phyloP scores from a whole-genome alignment of 2,113 vertebrate genomes.

The Neogale vison region DNA sequence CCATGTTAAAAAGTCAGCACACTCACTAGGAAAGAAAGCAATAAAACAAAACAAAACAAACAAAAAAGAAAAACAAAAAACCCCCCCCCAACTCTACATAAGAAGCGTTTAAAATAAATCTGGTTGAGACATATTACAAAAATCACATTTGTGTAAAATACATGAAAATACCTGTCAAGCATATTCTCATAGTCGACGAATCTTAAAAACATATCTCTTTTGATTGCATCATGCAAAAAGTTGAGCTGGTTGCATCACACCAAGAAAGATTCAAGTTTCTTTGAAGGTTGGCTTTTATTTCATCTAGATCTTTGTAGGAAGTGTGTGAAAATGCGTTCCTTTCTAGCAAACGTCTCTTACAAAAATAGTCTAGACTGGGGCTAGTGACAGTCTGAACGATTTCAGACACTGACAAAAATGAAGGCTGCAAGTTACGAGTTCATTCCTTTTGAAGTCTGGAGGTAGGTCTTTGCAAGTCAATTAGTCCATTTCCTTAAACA shows the following conservation, averaged over 20 bases:
- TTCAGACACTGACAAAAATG: slow-evolving; percentile 83
- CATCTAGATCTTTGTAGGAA: slow-evolving; percentile 70
- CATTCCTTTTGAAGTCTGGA: slow-evolving; percentile 92
- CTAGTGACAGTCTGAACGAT: slow-evolving; percentile 90
- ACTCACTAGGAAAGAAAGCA: slow-evolving; percentile 88
- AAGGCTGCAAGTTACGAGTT: slow-evolving; percentile 87
- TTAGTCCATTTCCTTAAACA: slow-evolving; percentile 90
- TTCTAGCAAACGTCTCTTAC: slow-evolving; percentile 84
- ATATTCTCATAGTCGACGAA: slow-evolving; percentile 92
- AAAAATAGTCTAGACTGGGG: slow-evolving; percentile 89
- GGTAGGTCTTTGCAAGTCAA: slow-evolving; percentile 95
- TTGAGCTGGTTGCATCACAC: slow-evolving; percentile 89
- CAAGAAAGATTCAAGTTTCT: slow-evolving; percentile 95
- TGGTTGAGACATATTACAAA: slow-evolving; percentile 92
- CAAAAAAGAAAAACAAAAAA: not conserved
- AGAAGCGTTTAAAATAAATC: slow-evolving; percentile 93
- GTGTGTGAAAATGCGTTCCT: slow-evolving; percentile 85
- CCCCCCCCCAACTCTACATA: slow-evolving; percentile 87
- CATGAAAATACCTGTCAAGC: slow-evolving; percentile 93
- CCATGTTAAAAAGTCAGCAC: slow-evolving; percentile 86
- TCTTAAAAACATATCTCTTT: slow-evolving; percentile 90
- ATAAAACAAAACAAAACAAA: slow-evolving; percentile 72
- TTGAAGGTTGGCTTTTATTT: slow-evolving; percentile 84
- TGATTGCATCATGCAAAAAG: slow-evolving; percentile 95
- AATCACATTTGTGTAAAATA: slow-evolving; percentile 97